Evolutionary conservation across 2,888 invertebrate species (phyloP), one percentile per base, ranked within the genome.

Genomic region (Clivina fossor): DNA sequence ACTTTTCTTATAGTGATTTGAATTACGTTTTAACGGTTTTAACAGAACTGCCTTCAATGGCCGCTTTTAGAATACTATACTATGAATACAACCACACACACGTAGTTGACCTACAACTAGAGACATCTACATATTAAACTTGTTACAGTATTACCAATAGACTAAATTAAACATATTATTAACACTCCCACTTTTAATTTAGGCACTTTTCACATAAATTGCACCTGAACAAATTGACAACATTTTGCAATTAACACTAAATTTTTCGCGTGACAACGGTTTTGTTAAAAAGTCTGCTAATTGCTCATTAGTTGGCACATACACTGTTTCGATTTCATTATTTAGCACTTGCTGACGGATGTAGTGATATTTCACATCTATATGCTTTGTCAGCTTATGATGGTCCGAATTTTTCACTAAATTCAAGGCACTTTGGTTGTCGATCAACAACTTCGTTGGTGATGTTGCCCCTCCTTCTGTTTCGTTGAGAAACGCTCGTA

Each of bases 201-300:
- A n/a, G n/a, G n/a, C n/a, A n/a, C n/a, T n/a, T n/a, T n/a, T n/a
- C n/a, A n/a, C n/a, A n/a, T n/a, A n/a, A n/a, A n/a, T n/a, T n/a
- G n/a, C n/a, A n/a, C n/a, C n/a, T n/a, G n/a, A n/a, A n/a, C n/a
- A n/a, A 43, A 43, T 43, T 8, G 43, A 20, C 11, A 43, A 22
- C n/a, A 4, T 11, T n/a, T 22, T 20, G 4, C 19, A 5, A 22
- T 43, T 43, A 11, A 7, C 24, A 4, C n/a, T 43, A 20, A 43
- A 43, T 22, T 43, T 43, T 4, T 43, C 43, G 22, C 24, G 43
- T 32, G 32, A 13, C 13, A 32, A 32, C 7, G 4, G 32, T 32
- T 32, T 32, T 32, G 32, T 32, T 32, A 32, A 8, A 8, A 32
- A 32, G 8, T 32, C 32, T 32, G 32, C 32, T 4, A 32, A 8